Evolutionary conservation across 1,140 invertebrate genomes (phyloP).

Genomic region (Drosophila insularis): DNA sequence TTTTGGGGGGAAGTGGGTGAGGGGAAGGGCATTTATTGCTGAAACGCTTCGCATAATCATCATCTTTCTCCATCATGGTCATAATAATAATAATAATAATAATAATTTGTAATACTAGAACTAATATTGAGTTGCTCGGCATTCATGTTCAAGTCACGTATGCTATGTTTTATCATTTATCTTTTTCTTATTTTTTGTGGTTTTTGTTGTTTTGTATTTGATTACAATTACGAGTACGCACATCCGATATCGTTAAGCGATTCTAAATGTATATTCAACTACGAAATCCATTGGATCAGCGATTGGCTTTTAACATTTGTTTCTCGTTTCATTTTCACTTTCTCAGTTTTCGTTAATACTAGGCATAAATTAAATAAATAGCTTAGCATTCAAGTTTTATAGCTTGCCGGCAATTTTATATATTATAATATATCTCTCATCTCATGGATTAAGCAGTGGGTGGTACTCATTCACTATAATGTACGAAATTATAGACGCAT

Average conservation of each 20-base stretch:
- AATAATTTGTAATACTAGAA: slow-evolving; percentile 76
- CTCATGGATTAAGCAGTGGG: slow-evolving; percentile 51
- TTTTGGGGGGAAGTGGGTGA: slow-evolving; percentile 5
- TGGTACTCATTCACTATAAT: slow-evolving; percentile 51
- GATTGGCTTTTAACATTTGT: slow-evolving; percentile 44
- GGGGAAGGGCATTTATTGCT: slow-evolving; percentile 21
- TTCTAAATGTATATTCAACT: slow-evolving; percentile 69
- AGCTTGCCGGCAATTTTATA: slow-evolving; percentile 57
- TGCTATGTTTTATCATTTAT: slow-evolving; percentile 33
- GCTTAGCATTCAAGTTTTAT: slow-evolving; percentile 71
- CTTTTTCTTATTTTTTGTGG: not conserved
- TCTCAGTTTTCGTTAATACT: slow-evolving; percentile 56
- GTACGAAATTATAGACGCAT: slow-evolving; percentile 63
- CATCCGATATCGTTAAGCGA: slow-evolving; percentile 69
- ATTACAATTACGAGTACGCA: slow-evolving; percentile 72
- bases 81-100: slow-evolving; percentile 31
- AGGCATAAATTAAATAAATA: slow-evolving; percentile 79
- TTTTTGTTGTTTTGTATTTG: slow-evolving; percentile 21
- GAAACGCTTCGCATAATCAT: slow-evolving; percentile 42
- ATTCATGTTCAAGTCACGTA: slow-evolving; percentile 66
- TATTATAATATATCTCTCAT: slow-evolving; percentile 65
- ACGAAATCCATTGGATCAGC: slow-evolving; percentile 72
- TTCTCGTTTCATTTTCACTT: slow-evolving; percentile 20
- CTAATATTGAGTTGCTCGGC: slow-evolving; percentile 80
- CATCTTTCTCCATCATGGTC: not conserved